Evolutionary conservation across 2,113 vertebrate species (phyloP).

Genomic region (Tichodroma muraria): DNA sequence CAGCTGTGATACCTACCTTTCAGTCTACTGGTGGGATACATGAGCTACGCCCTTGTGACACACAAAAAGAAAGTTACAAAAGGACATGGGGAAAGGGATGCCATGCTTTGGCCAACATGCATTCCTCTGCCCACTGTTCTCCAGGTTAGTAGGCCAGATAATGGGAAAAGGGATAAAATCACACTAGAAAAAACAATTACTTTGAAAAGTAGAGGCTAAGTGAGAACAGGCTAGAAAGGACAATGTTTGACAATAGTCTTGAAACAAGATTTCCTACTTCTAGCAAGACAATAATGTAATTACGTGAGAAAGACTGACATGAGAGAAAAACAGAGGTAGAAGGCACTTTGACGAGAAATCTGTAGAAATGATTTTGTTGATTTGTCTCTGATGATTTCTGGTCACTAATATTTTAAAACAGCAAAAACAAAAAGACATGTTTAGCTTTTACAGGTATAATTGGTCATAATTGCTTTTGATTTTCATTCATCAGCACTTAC

Average conservation of each 20-base stretch:
- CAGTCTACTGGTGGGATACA: not conserved
- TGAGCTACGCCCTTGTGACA: not conserved
- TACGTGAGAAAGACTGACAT: not conserved
- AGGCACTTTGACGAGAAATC: not conserved
- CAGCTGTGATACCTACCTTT: not conserved
- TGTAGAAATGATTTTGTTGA: not conserved
- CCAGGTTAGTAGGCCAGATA: not conserved
- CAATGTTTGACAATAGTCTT: not conserved
- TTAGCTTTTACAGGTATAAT: not conserved
- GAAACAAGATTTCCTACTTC: not conserved
- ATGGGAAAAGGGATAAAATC: not conserved
- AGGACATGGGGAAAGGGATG: not conserved
- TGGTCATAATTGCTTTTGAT: not conserved
- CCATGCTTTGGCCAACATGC: rapidly evolving
- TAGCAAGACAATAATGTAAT: not conserved
- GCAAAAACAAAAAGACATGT: not conserved
- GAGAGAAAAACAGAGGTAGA: not conserved
- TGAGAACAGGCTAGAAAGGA: not conserved
- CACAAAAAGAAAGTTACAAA: not conserved
- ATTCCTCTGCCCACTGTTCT: not conserved
- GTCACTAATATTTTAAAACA: not conserved
- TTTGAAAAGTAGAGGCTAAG: not conserved
- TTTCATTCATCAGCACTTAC: not conserved
- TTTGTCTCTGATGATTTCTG: not conserved
- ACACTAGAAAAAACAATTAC: not conserved